Base-by-base conservation (phyloP, 2,888 invertebrate species). In the Diloba caeruleocephala region DNA sequence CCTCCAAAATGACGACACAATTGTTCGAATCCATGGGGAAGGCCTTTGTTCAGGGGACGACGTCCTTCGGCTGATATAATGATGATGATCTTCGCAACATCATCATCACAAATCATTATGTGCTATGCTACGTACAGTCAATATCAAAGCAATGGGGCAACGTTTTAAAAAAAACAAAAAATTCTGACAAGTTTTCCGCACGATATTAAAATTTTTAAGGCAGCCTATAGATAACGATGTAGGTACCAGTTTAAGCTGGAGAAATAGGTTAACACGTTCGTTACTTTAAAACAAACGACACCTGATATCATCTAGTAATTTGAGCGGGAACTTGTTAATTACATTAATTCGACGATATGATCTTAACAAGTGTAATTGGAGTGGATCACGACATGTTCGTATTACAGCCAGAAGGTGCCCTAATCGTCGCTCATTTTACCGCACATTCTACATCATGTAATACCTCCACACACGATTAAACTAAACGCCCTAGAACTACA, bases 331-430 rank as follows among this genome's bases (percentile, higher is more conserved):
- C 80, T 79, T 81, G 81, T 84, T 87, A 84, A 86, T 87, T 85
- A 84, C 74, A 74, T 78, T 78, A 79, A 81, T 85, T 82, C 69
- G 74, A 71, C 76, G 87, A 88, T 88, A 85, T 70, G 74, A 88
- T 87, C 84, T 78, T 54, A 56, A 66, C 68, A 65, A 76, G 60
- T 69, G 72, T 88, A 88, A 89, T 87, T 79, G 81, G 59, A 60
- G 60, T 66, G 52, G 65, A 77, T 75, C 86, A 87, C 83, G 87
- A 63, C 56, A 85, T 70, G 63, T 55, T 58, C 53, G 49, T 72
- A 79, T 78, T 74, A 74, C 51, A 58, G 66, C 43, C 66, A 70
- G 65, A 59, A 65, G 55, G 66, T 51, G 50, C 52, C 42, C 61
- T 77, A 72, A 72, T 72, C 52, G 72, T 53, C 60, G 50, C 53